These are phyloP conservation scores for Ariopsis seemanni DNA, from an alignment of 2,113 vertebrate species.

Conservation along the genomic window DNA sequence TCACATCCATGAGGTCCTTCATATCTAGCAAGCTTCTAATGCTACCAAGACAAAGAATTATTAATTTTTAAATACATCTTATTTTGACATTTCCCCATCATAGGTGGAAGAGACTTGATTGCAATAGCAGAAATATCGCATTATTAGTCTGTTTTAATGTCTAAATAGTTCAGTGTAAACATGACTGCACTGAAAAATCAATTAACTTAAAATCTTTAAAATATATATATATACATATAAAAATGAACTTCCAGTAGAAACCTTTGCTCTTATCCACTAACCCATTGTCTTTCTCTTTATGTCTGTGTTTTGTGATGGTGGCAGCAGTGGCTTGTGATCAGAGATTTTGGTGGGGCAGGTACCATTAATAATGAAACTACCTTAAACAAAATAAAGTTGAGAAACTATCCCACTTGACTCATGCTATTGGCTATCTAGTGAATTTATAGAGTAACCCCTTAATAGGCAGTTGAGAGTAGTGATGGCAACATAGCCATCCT, in stretches of 20 bases:
- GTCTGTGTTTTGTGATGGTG: not conserved
- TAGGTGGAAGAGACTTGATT: not conserved
- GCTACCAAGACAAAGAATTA: not conserved
- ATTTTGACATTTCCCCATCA: not conserved
- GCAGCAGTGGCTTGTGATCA: no score
- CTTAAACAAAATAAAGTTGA: no score
- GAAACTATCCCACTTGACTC: no score
- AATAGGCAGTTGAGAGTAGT: no score
- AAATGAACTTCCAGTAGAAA: not conserved
- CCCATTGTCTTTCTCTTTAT: not conserved
- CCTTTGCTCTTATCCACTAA: not conserved
- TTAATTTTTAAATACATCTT: not conserved
- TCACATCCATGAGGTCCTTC: not conserved
- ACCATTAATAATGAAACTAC: no score
- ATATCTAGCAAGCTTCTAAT: not conserved
- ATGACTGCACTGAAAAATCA: not conserved
- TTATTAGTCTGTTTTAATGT: not conserved
- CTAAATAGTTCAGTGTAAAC: not conserved
- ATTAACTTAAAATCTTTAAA: no score
- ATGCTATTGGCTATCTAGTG: no score
- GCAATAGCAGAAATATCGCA: not conserved
- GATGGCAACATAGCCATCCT: no score
- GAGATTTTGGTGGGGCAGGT: no score
- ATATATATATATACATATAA: no score
- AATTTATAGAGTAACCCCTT: no score